Evolutionary conservation across 2,797 vertebrate species (phyloP), one percentile per base, ranked within the genome.

Genomic region (Oophaga sylvatica): DNA sequence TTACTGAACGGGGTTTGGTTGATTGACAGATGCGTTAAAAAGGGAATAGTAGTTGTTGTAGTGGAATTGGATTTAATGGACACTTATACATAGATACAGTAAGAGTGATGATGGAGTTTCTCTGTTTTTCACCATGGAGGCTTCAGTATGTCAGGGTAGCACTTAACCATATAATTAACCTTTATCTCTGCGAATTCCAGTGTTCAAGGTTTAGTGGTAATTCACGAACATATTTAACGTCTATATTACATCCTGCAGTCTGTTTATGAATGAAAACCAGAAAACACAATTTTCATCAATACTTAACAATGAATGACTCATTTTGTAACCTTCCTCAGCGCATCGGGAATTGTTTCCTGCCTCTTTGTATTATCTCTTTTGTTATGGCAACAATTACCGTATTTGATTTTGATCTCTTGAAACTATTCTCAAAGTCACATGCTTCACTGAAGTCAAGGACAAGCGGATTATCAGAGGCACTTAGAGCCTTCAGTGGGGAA

Each of bases 401-500:
- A 48, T 78, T 85, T 77, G 20, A 29, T 85, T 85, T 22, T 2
- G 22, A 85, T 78, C 41, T 85, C 83, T 56, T 56, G 59, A 31
- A 73, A 84, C 83, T 45, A 20, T 76, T 84, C 26, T 26, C 16
- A 35, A 26, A 57, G 65, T 83, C 57, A 53, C 13, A 85, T 65
- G 59, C 73, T 78, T 73, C 48, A 78, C 78, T 41, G n/a, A 76
- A 65, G 73, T 85, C 71, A 85, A 85, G 73, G 83, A 67, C 60
- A 85, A 75, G 68, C 10, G 41, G 20, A 56, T 84, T n/a, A 45
- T 11, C n/a, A 26, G 16, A 29, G 48, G 59, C 13, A 77, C 65
- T 85, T 85, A 41, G 26, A n/a, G 83, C 31, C 31, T 84, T 76
- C 5, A 76, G 31, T 65, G 20, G 63, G 83, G 62, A 56, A 84